A percentile compares a stretch with the other conserved stretches of the same genome.
Evolutionary conservation across 2,113 vertebrate species (phyloP).

Genomic region (Lamprologus tigripictilis): DNA sequence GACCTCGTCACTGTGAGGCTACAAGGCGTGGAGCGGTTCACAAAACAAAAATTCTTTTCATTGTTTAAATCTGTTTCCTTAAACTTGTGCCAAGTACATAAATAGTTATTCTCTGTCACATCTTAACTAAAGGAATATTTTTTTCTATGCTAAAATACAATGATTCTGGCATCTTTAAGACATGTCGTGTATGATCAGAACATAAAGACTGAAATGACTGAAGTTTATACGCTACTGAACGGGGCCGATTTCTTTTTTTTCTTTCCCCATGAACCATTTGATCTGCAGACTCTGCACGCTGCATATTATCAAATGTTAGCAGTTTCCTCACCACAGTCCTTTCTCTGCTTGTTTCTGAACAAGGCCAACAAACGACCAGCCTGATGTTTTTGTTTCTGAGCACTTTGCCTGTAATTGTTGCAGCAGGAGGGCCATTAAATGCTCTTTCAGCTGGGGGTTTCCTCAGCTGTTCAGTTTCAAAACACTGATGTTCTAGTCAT

Average conservation of each 20-base stretch:
- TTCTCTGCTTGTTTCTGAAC: not conserved
- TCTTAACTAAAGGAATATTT: not conserved
- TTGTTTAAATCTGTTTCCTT: not conserved
- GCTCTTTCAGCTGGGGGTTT: not conserved
- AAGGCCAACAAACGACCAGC: not conserved
- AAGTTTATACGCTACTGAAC: not conserved
- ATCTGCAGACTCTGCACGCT: not conserved
- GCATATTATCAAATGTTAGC: not conserved
- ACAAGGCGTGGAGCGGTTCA: rapidly evolving
- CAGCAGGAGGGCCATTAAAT: not conserved
- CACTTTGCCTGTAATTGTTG: not conserved
- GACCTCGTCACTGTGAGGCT: not conserved
- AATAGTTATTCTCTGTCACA: not conserved
- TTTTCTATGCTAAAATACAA: not conserved
- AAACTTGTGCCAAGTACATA: not conserved
- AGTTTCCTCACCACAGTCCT: not conserved
- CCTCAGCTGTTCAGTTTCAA: not conserved
- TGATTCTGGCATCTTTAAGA: not conserved
- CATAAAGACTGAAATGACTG: not conserved
- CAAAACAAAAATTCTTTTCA: not conserved
- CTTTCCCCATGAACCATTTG: not conserved
- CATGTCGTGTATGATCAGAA: rapidly evolving
- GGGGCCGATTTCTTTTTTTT: rapidly evolving
- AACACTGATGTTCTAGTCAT: not conserved
- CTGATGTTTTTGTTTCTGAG: not conserved